Percentiles rank a stretch among this genome's conserved stretches.
phyloP scores from a whole-genome alignment of 2,888 invertebrate genomes.

The Cordylochernes scorpioides region DNA sequence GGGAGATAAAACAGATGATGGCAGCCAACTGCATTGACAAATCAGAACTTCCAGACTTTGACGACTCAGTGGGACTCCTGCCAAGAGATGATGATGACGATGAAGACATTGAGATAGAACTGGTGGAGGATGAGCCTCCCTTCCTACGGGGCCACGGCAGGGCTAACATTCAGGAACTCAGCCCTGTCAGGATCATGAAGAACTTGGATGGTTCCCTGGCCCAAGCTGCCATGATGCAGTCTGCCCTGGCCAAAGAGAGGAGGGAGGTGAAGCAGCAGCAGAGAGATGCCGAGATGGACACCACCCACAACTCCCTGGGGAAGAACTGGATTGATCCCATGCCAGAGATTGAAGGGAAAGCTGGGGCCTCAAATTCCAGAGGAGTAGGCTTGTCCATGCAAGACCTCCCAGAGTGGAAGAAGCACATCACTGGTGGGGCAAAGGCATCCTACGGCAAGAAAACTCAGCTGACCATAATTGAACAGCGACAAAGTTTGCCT shows the following conservation, averaged over 20 bases:
- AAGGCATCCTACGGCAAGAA: conserved; percentile 94
- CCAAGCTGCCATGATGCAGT: conserved; percentile 99
- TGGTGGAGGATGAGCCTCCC: conserved; percentile 94
- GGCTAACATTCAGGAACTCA: conserved; percentile 53
- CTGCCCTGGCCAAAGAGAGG: conserved; percentile 83
- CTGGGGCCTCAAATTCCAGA: conserved; percentile 46
- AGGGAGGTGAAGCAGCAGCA: conserved; percentile 44
- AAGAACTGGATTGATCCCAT: conserved; percentile 92
- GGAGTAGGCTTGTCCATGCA: conserved; percentile 43
- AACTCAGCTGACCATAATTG: conserved; percentile 69
- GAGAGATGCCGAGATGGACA: conserved; percentile 68
- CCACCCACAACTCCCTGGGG: conserved; percentile 36
- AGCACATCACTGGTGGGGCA: conserved; percentile 86
- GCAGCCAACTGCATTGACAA: conserved; percentile 71
- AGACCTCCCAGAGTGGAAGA: conserved; percentile 97
- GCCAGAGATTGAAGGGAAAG: conserved; percentile 45
- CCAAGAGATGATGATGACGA: conserved; percentile 43
- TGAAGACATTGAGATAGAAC: conserved; percentile 88
- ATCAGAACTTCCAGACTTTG: conserved; percentile 85
- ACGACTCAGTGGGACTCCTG: conserved; percentile 73
- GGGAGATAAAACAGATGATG: conserved; percentile 37
- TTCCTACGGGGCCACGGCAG: conserved; percentile 60
- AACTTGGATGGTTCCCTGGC: conserved; percentile 97
- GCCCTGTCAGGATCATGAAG: conserved; percentile 78
- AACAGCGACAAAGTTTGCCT: conserved; percentile 81